Evolutionary conservation across 2,113 vertebrate genomes (phyloP).

Genomic region (Callipepla squamata): DNA sequence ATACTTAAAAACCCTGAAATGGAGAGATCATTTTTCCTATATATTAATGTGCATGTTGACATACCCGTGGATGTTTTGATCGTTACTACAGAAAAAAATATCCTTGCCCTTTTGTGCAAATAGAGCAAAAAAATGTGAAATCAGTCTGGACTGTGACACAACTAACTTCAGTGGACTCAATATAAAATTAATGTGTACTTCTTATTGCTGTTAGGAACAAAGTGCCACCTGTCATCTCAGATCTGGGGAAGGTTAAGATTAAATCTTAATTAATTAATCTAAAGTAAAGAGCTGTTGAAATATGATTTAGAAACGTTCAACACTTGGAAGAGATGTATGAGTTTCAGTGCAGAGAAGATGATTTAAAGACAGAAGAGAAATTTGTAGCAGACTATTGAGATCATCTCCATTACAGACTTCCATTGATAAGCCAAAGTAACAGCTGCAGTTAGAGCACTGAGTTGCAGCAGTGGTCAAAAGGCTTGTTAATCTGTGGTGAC

Average conservation of each 20-base stretch:
- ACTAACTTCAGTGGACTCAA: neutral
- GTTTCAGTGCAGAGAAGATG: neutral
- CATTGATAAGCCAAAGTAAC: neutral
- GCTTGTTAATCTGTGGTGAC: neutral
- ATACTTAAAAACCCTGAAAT: neutral
- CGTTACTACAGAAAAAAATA: neutral
- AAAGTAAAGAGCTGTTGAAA: neutral
- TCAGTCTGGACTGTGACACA: neutral
- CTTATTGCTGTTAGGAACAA: neutral
- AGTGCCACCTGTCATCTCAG: neutral
- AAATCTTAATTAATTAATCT: neutral
- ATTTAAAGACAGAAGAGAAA: neutral
- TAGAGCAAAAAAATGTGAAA: neutral
- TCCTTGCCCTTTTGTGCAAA: neutral
- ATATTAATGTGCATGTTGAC: accelerated
- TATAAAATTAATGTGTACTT: neutral
- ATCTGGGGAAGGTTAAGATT: neutral
- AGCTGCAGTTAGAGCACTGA: neutral
- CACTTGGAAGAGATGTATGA: neutral
- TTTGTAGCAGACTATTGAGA: neutral
- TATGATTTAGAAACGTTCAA: neutral
- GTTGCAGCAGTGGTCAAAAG: neutral
- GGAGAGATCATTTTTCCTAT: accelerated
- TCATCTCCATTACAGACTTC: neutral
- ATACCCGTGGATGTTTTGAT: neutral